Base-by-base conservation (phyloP, 2,113 vertebrate genomes). In the Balaeniceps rex region DNA sequence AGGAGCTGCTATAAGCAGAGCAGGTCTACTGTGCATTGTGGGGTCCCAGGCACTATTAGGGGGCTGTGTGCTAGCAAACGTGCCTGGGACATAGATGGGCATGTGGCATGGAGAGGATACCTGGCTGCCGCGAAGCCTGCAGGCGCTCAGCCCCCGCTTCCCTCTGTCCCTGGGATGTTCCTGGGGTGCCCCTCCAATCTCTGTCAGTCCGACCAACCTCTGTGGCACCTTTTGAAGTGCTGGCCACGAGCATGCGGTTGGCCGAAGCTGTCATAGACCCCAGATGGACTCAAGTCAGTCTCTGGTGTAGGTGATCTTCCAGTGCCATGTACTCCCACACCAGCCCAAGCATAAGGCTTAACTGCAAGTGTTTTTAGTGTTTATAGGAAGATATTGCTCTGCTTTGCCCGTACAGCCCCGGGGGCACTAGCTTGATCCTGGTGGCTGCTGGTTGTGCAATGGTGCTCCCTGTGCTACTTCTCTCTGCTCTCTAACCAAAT, bases 381-480 rank as follows among this genome's bases (percentile, higher is more conserved):
- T 90, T 49, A 31, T 65, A 3, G 63, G 40, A 95, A 96, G 94
- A 70, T 77, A 87, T 24, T 87, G 92, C 83, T 92, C 19, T 21
- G 4, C 40, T 94, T 58, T 87, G 76, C 76, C 76, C 0, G 2
- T 22, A 1, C 28, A 86, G 70, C 83, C 76, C 78, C 6, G 11
- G 81, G 58, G 72, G 82, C 54, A 28, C 18, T n/a, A 71, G 65
- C 7, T 14, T 61, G 40, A 49, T 84, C 49, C 69, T 60, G 80
- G 75, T 28, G 64, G 75, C 82, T 93, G 85, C 76, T 65, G 58
- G 14, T 71, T 93, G 44, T 85, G 88, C 81, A 87, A 38, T 0
- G 5, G 11, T 49, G 69, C 52, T 94, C 81, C 52, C 49, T 79
- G 70, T 6, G 55, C 83, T 82, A 2, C 40, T 75, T 66, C 31